Conservation (phyloP, 2,888 invertebrate species). For the Caenorhabditis angaria region DNA sequence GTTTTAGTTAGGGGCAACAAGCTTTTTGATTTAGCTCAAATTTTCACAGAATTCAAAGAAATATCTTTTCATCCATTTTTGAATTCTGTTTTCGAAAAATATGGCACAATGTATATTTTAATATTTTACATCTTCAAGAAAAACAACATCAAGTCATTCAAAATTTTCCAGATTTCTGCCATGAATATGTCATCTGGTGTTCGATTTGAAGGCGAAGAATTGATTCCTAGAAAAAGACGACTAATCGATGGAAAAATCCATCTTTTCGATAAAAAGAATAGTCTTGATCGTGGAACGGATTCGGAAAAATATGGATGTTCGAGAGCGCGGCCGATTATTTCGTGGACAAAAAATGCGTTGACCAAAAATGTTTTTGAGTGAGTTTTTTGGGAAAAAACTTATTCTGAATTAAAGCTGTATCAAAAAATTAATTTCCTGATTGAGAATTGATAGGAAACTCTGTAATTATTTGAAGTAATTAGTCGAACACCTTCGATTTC, state of each 20-base stretch:
- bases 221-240: slow-evolving; percentile 15
- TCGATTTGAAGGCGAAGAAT: slow-evolving; percentile 21
- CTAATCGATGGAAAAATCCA: slow-evolving; percentile 26
- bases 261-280: slow-evolving; percentile 13
- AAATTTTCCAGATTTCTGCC: neutral
- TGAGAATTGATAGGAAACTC: neutral
- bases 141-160: no score
- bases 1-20: no score
- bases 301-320: slow-evolving; percentile 23
- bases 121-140: no score
- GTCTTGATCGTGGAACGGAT: neutral
- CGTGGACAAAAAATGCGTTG: slow-evolving; percentile 21
- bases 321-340: slow-evolving; percentile 16
- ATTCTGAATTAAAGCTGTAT: neutral
- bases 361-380: slow-evolving; percentile 20
- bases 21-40: no score
- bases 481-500: no score
- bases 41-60: no score
- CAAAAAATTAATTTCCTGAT: neutral
- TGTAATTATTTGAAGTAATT: neutral
- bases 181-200: slow-evolving; percentile 19
- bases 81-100: no score
- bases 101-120: no score
- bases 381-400: no score
- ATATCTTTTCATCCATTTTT: no score